Evolutionary conservation across 2,113 vertebrate species (phyloP).

Genomic region (Corythornis madagascariensis): DNA sequence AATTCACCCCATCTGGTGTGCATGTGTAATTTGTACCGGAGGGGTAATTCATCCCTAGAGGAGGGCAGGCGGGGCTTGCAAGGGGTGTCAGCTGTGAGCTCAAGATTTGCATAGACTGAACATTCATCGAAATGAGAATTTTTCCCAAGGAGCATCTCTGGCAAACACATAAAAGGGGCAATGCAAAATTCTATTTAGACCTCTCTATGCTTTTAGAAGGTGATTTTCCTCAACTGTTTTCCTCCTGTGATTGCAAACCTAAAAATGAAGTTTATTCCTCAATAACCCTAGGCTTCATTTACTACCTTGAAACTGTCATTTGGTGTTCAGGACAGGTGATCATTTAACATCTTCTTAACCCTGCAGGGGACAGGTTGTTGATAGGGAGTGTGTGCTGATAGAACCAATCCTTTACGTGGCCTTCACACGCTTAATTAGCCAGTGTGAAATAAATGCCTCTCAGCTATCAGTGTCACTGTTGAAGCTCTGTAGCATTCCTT

Average conservation of each 20-base stretch:
- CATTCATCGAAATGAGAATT: conserved; percentile 20
- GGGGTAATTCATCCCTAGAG: conserved; percentile 67
- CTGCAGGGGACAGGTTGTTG: conserved; percentile 38
- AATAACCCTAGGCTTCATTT: neutral
- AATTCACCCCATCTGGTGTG: conserved; percentile 65
- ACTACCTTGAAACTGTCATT: conserved; percentile 16
- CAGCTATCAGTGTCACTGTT: neutral
- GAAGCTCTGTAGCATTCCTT: neutral
- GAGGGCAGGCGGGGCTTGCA: conserved; percentile 40
- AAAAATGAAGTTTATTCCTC: neutral
- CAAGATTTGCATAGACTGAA: conserved; percentile 49
- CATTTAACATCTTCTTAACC: neutral
- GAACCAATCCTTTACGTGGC: conserved; percentile 2
- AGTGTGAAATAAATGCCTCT: neutral
- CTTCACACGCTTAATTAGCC: conserved; percentile 27
- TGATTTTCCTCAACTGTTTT: neutral
- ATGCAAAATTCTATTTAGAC: neutral
- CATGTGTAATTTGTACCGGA: conserved; percentile 59
- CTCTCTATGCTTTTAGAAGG: neutral
- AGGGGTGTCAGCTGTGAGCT: conserved; percentile 49
- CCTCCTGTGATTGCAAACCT: neutral
- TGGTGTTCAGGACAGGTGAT: conserved; percentile 42
- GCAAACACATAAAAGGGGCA: conserved; percentile 1
- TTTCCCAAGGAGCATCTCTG: conserved; percentile 42
- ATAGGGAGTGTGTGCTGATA: conserved; percentile 30